Evolutionary conservation across 64 coral and sea anemone species (phyloP).

Genomic region (Pachyseris speciosa): DNA sequence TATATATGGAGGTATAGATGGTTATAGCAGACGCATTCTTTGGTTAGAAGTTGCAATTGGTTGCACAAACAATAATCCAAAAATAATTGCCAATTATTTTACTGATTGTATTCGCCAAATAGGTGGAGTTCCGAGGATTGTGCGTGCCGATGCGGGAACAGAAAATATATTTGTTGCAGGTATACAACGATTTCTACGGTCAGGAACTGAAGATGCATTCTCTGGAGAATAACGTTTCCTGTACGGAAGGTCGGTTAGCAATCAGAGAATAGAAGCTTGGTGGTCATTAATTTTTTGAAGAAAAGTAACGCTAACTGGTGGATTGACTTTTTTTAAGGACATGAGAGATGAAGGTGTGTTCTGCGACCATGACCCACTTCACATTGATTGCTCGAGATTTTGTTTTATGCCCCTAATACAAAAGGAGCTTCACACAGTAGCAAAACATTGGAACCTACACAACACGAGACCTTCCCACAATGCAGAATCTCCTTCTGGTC

Average conservation of each 20-base stretch:
- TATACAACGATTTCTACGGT: slow-evolving; percentile 48
- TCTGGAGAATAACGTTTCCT: slow-evolving; percentile 31
- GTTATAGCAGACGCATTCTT: slow-evolving; percentile 1
- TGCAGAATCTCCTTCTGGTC: too few relatives aligned
- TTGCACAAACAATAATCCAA: slow-evolving; percentile 27
- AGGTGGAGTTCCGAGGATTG: slow-evolving; percentile 53
- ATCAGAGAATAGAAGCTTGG: slow-evolving; percentile 51
- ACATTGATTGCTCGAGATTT: too few relatives aligned
- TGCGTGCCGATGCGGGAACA: slow-evolving; percentile 31
- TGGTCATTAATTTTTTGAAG: slow-evolving; percentile 37
- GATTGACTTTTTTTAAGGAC: slow-evolving; percentile 55
- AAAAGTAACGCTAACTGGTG: slow-evolving; percentile 51
- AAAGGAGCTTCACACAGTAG: slow-evolving; percentile 25
- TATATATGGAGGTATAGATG: not conserved
- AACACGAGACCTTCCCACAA: slow-evolving; percentile 21
- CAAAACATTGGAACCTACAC: slow-evolving; percentile 39
- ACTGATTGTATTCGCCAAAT: slow-evolving; percentile 26
- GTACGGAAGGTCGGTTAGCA: slow-evolving; percentile 30
- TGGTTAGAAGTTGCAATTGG: slow-evolving; percentile 47
- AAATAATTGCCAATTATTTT: slow-evolving; percentile 25
- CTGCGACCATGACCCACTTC: slow-evolving; percentile 32
- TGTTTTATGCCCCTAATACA: slow-evolving; percentile 58
- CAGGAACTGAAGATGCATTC: slow-evolving; percentile 38
- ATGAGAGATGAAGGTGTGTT: slow-evolving; percentile 33
- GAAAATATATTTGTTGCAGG: slow-evolving; percentile 32